Evolutionary conservation across 2,113 vertebrate species (phyloP).

Genomic region (Cyanoderma ruficeps): DNA sequence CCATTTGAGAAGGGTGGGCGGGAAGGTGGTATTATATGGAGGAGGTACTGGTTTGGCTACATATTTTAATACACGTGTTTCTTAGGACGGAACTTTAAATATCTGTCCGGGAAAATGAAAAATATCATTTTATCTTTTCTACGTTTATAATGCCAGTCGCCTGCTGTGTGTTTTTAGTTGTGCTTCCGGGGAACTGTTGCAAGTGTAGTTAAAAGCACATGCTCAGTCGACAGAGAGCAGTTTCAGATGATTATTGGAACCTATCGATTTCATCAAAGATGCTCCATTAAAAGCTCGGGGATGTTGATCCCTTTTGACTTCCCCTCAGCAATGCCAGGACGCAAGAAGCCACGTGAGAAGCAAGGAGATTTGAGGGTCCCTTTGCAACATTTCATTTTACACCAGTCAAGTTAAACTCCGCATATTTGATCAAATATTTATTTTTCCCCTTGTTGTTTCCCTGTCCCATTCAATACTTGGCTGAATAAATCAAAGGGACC

Average conservation of each 20-base stretch:
- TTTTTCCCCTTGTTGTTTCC: conserved; percentile 62
- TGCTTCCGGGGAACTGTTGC: not conserved
- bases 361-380: not conserved
- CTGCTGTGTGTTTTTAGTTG: not conserved
- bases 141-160: not conserved
- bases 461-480: not conserved
- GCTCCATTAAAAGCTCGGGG: not conserved
- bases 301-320: conserved; percentile 3
- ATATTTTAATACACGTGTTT: not conserved
- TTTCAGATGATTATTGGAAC: conserved; percentile 13
- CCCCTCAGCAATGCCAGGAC: not conserved
- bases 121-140: not conserved
- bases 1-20: conserved; percentile 39
- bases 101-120: not conserved
- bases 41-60: not conserved
- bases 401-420: conserved; percentile 35
- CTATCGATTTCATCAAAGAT: conserved; percentile 51
- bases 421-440: conserved; percentile 57
- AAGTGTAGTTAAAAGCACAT: conserved; percentile 3
- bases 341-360: not conserved
- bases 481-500: conserved; percentile 43
- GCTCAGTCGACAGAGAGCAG: not conserved
- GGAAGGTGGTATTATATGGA: not conserved
- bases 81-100: not conserved
- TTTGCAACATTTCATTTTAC: conserved; percentile 28